A percentile compares a stretch with the other conserved stretches of the same genome.
Evolutionary conservation across 1,140 invertebrate genomes (phyloP).

Genomic region (Anoplophora glabripennis): DNA sequence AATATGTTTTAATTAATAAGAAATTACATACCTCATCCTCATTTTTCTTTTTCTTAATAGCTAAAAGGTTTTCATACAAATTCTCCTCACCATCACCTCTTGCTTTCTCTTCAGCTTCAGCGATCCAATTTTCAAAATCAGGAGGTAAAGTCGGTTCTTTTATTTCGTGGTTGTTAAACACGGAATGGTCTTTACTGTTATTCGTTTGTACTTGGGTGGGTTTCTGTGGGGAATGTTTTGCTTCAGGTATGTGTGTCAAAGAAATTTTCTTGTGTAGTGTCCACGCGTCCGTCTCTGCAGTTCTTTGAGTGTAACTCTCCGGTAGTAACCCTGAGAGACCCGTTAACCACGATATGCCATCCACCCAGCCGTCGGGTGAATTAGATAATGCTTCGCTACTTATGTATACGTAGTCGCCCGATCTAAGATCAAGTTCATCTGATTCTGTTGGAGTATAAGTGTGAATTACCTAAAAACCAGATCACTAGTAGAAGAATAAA

Average conservation of each 20-base stretch:
- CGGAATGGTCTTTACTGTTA: conserved; percentile 14
- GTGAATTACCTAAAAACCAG: conserved; percentile 64
- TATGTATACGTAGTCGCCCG: conserved; percentile 84
- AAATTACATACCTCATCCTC: not conserved
- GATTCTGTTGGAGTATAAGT: conserved; percentile 71
- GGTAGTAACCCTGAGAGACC: conserved; percentile 76
- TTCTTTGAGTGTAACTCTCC: conserved; percentile 75
- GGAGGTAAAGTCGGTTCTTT: conserved; percentile 8
- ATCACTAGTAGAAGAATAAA: not conserved
- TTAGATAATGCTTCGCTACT: conserved; percentile 67
- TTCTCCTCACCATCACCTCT: conserved; percentile 12
- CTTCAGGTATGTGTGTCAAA: conserved; percentile 44
- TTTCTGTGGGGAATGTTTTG: conserved; percentile 1
- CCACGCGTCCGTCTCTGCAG: conserved; percentile 87
- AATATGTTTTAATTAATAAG: too few relatives aligned
- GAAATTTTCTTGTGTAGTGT: conserved; percentile 73
- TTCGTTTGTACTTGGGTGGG: conserved; percentile 1
- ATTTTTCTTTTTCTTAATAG: conserved; percentile 19
- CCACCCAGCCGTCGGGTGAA: conserved; percentile 81
- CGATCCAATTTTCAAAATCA: not conserved
- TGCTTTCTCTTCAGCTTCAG: conserved; percentile 1
- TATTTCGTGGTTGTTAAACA: conserved; percentile 19
- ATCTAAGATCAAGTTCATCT: conserved; percentile 81
- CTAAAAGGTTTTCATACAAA: conserved; percentile 31
- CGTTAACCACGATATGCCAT: conserved; percentile 84